Evolutionary conservation across 2,888 invertebrate genomes (phyloP), one percentile per base, ranked within the genome.

Genomic region (Caenorhabditis auriculariae): DNA sequence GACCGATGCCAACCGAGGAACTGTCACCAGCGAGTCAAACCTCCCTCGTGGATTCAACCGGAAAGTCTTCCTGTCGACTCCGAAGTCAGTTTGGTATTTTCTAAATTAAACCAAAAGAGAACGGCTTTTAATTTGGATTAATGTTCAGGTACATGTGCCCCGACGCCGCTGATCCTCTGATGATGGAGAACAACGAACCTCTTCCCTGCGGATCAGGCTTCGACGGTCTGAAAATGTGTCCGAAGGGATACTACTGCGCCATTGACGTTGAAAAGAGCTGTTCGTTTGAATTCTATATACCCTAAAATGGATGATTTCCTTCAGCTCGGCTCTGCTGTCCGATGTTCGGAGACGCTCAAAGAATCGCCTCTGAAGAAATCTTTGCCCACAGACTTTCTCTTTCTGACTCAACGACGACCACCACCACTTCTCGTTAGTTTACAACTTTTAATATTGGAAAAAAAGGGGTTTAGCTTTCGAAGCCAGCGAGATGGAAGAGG

Each of bases 181-280:
- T 66, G 60, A 51, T 59, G 12, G 60, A 61, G 43, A 66, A 67
- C 39, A 66, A 66, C 12, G 56, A 59, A 38, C 68, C 68, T 26
- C 58, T 64, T 50, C 59, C 64, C 7, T 81, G 81, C 54, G 81
- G 81, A 42, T 63, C 77, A 23, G 81, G 81, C 12, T 74, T 78
- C 51, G 81, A 81, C 60, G 81, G 81, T 28, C 58, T 75, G 24
- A 70, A 76, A 29, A 69, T 81, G 67, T 81, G 81, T 38, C 78
- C 80, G 6, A 55, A 54, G 35, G 78, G 80, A 54, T 78, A 70
- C 63, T 81, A 81, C 60, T 81, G 81, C 43, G 75, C 80, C 12
- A 81, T 81, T 54, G 77, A 81, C 51, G 49, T 60, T 12, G 67
- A 59, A 4, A 58, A 55, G 43, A 64, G 62, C 53, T 63, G 69